Evolutionary conservation across 2,797 vertebrate genomes (phyloP), one percentile per base, ranked within the genome.

Genomic region (Tadarida brasiliensis): DNA sequence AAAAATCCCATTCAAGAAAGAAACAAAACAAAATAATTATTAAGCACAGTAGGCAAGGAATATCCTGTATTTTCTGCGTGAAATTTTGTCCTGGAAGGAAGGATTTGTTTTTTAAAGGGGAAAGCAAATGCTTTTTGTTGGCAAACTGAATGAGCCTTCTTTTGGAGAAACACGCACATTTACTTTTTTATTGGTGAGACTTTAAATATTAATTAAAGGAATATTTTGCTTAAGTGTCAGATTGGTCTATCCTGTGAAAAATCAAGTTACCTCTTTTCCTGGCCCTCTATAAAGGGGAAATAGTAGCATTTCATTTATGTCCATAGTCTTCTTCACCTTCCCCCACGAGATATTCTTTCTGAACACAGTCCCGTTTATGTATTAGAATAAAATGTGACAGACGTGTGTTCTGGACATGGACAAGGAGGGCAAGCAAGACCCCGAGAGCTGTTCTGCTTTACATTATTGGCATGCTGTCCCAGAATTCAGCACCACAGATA

Each of bases 401-500:
- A 28, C 26, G 26, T 14, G 17, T 30, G 30, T 47, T 61, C 17
- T 17, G n/a, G 54, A 51, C 30, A 6, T 35, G 35, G 16, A 56
- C 39, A 51, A 74, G 19, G 22, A 87, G n/a, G 33, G 16, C 5
- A 74, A 91, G 19, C 1, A 4, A 35, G 0, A 17, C 95, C 49
- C 11, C 19, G n/a, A 67, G 80, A 84, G 39, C 65, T 63, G 19
- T 68, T 77, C 0, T 0, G 11, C 30, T 68, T 87, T 73, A 12
- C 24, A 1, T 24, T 73, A 11, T 28, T 56, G 33, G 20, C 5
- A 7, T 0, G 0, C 22, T 4, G 4, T 47, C 26, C 12, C 15
- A 30, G 63, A 44, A 73, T 83, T 97, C 95, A 96, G 97, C 76
- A 96, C 95, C 93, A 87, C 5, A 49, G 93, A 97, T 24, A 97